phyloP scores from a whole-genome alignment of 2,888 invertebrate genomes.

The Trichopoda pennipes region DNA sequence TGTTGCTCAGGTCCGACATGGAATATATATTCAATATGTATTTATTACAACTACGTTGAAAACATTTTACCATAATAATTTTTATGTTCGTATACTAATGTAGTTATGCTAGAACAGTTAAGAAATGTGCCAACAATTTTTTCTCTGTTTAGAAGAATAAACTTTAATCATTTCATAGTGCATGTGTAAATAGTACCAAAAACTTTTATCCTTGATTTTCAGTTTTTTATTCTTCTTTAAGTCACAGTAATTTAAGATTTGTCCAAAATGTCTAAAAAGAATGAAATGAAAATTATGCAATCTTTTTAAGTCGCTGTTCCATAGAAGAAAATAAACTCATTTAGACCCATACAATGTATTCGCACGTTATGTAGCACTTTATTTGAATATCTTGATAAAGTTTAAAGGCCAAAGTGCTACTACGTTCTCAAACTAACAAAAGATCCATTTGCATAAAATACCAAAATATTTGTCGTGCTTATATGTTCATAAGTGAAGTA shows the following conservation, averaged over 20 bases:
- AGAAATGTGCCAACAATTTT: no score
- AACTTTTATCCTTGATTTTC: no score
- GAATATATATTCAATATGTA: no score
- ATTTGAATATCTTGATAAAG: neutral
- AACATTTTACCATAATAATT: no score
- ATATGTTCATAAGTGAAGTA: neutral
- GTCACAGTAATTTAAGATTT: slow-evolving; percentile 7
- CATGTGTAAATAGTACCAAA: no score
- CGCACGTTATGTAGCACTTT: neutral
- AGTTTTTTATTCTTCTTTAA: no score
- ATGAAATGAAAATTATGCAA: slow-evolving; percentile 2
- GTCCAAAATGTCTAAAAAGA: neutral
- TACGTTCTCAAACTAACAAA: slow-evolving; percentile 58
- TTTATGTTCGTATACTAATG: no score
- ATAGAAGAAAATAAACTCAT: neutral
- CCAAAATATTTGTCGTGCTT: neutral
- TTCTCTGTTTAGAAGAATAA: no score
- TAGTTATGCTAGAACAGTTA: no score
- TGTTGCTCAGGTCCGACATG: no score
- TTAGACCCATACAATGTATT: neutral
- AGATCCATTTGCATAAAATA: slow-evolving; percentile 67
- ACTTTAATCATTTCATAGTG: no score
- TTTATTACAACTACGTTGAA: no score
- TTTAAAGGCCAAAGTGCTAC: slow-evolving; percentile 11
- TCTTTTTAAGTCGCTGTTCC: neutral